Evolutionary conservation across 1,140 invertebrate species (phyloP), one percentile per base, ranked within the genome.

Genomic region (Papilio helenus): DNA sequence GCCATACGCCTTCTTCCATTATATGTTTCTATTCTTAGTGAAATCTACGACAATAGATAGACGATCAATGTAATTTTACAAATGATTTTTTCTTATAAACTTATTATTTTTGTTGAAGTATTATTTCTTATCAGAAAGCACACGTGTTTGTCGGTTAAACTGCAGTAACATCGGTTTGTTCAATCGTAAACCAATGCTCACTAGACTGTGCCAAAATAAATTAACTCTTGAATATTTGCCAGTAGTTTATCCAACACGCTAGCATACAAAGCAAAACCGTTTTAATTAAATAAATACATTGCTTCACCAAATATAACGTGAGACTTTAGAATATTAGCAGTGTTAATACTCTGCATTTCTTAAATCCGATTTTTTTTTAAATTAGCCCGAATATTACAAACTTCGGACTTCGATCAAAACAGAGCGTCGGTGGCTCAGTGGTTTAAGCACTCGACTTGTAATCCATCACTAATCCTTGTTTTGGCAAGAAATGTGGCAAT

Each of bases 191-290:
- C 55, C 51, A 42, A 77, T 77, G 76, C 76, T 77, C 76, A 77
- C 51, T 77, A 77, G 76, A 77, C 76, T 77, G 76, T 61, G 76
- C 55, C 76, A 77, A 65, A 77, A 77, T 77, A 77, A 77, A 77
- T 77, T 77, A 77, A 76, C 49, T 58, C 73, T 76, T 51, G 49
- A 76, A 55, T 76, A 76, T 76, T 76, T 76, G 49, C 73, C 73
- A 76, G 49, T 55, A 55, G 46, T 34, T 46, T 73, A 49, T 29
- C 46, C 49, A 34, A 39, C 29, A 10, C 18, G 26, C 23, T 34
- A 51, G 4, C 14, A 39, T 39, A 55, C 73, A 76, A 76, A 76
- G 46, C n/a, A 12, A 49, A 73, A 73, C 61, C 16, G 14, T 29
- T 68, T 68, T 68, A 68, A 68, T 68, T 68, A 68, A 68, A 68